Evolutionary conservation across 2,113 vertebrate genomes (phyloP).

Genomic region (Notothenia coriiceps): DNA sequence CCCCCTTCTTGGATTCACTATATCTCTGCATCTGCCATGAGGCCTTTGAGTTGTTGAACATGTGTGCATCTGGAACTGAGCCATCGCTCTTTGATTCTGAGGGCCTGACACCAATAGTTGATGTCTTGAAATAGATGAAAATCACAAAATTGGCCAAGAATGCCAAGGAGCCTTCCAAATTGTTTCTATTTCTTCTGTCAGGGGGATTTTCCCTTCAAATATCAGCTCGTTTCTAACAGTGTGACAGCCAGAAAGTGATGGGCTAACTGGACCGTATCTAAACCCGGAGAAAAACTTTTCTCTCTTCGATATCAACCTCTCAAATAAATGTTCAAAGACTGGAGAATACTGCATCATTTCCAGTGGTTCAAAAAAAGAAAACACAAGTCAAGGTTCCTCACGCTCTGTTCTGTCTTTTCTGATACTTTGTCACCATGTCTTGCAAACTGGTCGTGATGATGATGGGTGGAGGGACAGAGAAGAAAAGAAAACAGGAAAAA

Average conservation of each 20-base stretch:
- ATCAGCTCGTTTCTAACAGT: background rate
- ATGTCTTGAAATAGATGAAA: conserved; percentile 23
- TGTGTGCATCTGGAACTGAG: conserved; percentile 2
- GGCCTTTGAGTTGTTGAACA: conserved; percentile 4
- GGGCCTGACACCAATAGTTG: conserved; percentile 18
- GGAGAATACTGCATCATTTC: conserved; percentile 76
- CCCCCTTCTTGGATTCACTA: background rate
- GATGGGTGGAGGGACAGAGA: conserved; percentile 52
- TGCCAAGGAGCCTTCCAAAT: background rate
- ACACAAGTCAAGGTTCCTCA: conserved; percentile 84
- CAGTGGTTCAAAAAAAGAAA: conserved; percentile 42
- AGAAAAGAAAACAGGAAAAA: conserved; percentile 31
- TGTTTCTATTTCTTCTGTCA: background rate
- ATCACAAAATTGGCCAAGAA: background rate
- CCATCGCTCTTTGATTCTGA: conserved; percentile 10
- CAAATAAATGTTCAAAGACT: conserved; percentile 32
- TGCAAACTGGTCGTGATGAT: conserved; percentile 90
- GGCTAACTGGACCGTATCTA: conserved; percentile 26
- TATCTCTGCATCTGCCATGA: background rate
- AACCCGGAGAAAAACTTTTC: conserved; percentile 10
- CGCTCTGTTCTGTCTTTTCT: conserved; percentile 98
- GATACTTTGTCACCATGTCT: conserved; percentile 99
- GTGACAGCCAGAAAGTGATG: conserved; percentile 23
- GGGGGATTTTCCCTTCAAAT: conserved; percentile 17
- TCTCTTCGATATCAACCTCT: conserved; percentile 12